Base-by-base conservation (phyloP, 2,113 vertebrate species). In the Orthonyx spaldingii region DNA sequence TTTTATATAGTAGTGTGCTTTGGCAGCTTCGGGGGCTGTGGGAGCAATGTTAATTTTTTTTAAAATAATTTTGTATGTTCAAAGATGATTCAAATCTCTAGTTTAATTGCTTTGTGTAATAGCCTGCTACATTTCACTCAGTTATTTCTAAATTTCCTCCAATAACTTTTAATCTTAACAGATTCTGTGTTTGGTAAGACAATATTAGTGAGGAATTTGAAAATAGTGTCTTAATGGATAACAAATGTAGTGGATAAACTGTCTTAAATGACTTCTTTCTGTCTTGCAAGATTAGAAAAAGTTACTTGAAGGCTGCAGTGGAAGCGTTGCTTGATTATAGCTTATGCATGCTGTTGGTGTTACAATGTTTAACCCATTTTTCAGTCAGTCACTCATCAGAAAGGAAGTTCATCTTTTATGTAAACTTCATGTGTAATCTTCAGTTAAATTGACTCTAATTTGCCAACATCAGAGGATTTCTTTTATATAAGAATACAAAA, bases 401-500 rank as follows among this genome's bases (percentile, higher is more conserved):
- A 94, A 59, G 24, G 10, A 81, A 91, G 53, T 68, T 89, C 8
- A 16, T 89, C 53, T 87, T 93, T 92, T 89, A 49, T 91, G 56
- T 71, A 56, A 94, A 83, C 78, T 82, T 84, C 14, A 24, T 64
- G 28, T 60, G 24, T 87, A 76, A 83, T 56, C 69, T 87, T 94
- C 57, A 78, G 42, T 95, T 94, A 59, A 94, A 26, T 44, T 89
- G 65, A 77, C 56, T 94, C 66, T 82, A 68, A 91, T 95, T 92
- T 93, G 57, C 44, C 55, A 84, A 7, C 70, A 89, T 88, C 61
- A 87, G 74, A 89, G 60, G 16, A 42, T 27, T 95, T 78, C 81
- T 82, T 94, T 60, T 82, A 75, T 69, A 64, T 13, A 76, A 57
- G 77, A 84, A 49, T 35, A 84, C 81, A 94, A 89, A 94, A 81